A percentile compares a stretch with the other conserved stretches of the same genome.
Conservation (phyloP, 2,797 vertebrate species). For the Sciurus vulgaris region DNA sequence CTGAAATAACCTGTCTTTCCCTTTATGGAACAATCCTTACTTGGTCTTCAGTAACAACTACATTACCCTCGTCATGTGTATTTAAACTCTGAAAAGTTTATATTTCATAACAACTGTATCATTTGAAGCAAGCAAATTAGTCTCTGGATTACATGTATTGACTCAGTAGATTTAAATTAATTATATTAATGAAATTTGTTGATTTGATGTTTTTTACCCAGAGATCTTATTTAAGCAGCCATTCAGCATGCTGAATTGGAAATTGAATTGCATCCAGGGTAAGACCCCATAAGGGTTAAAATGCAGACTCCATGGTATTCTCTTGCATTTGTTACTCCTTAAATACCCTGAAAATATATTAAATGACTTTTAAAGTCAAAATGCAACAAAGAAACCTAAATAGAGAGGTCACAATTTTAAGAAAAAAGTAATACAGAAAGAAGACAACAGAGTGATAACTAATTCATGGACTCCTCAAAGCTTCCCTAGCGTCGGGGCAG, state of each 20-base stretch:
- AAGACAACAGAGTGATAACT: accelerated
- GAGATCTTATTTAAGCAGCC: not conserved
- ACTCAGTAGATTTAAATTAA: not conserved
- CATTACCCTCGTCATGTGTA: too few relatives aligned
- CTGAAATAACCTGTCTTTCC: not conserved
- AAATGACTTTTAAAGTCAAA: not conserved
- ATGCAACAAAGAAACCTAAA: not conserved
- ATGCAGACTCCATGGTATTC: too few relatives aligned
- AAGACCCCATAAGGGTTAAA: not conserved
- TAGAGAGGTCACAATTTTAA: not conserved
- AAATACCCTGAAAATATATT: not conserved
- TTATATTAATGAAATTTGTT: not conserved
- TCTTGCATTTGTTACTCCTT: not conserved
- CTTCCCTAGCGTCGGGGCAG: too few relatives aligned
- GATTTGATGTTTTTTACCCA: not conserved
- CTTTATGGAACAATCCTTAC: accelerated
- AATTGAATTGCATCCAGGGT: not conserved
- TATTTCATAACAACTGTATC: not conserved
- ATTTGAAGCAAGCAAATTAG: not conserved
- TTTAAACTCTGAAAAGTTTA: not conserved
- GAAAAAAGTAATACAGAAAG: not conserved
- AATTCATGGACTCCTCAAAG: not conserved
- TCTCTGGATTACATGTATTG: not conserved
- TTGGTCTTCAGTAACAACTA: not conserved
- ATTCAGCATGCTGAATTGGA: not conserved